phyloP scores from a whole-genome alignment of 2,888 invertebrate genomes.

The Graphium colonna region DNA sequence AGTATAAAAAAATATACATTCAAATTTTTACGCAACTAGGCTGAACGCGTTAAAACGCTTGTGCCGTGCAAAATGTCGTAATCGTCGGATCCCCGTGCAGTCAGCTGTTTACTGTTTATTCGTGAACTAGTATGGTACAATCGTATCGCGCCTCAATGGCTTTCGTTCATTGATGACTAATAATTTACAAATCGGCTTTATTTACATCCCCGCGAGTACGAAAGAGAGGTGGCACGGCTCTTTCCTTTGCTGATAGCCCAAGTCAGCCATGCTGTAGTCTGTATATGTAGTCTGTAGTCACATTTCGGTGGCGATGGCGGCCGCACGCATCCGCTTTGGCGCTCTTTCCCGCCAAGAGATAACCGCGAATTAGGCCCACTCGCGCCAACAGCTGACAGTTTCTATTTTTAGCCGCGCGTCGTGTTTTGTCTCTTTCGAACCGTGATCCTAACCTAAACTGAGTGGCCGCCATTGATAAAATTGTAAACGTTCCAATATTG shows the following conservation, averaged over 20 bases:
- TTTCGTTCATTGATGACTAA: slow-evolving; percentile 21
- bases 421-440: slow-evolving; percentile 44
- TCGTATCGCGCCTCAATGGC: slow-evolving; percentile 10
- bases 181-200: slow-evolving; percentile 21
- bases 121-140: background rate
- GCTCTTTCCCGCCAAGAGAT: slow-evolving; percentile 59
- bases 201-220: slow-evolving; percentile 17
- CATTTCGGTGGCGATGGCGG: slow-evolving; percentile 77
- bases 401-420: slow-evolving; percentile 34
- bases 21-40: too few relatives aligned
- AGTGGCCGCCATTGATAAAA: slow-evolving; percentile 45
- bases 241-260: slow-evolving; percentile 59
- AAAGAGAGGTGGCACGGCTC: slow-evolving; percentile 36
- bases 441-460: slow-evolving; percentile 39
- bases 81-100: background rate
- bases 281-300: slow-evolving; percentile 68
- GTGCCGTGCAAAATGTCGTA: background rate
- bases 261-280: too few relatives aligned
- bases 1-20: too few relatives aligned
- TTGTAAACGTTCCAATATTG: slow-evolving; percentile 61
- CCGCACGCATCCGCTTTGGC: slow-evolving; percentile 58
- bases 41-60: too few relatives aligned
- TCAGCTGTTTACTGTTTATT: background rate
- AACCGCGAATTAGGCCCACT: slow-evolving; percentile 62
- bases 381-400: slow-evolving; percentile 2